These are phyloP conservation scores for Brachypteracias leptosomus DNA, from an alignment of 2,113 vertebrate genomes.

Conservation along the genomic window DNA sequence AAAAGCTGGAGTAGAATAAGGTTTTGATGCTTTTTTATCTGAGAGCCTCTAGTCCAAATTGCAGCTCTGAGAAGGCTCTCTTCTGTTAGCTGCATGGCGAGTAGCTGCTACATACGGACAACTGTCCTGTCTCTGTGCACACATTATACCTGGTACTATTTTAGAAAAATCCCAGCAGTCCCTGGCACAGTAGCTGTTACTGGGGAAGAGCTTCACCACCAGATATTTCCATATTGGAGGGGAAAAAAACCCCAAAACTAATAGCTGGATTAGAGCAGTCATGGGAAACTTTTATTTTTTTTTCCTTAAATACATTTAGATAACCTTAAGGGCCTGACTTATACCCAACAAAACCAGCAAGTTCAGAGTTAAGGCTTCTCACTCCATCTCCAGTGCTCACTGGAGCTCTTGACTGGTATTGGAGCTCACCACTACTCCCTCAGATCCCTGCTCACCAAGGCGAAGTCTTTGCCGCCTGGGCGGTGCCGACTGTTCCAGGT, in stretches of 20 bases:
- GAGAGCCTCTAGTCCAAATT: background rate
- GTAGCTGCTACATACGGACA: background rate
- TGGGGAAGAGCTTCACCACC: background rate
- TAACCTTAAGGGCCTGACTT: constrained; percentile 41
- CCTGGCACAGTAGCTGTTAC: background rate
- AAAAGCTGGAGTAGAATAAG: background rate
- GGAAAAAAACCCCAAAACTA: background rate
- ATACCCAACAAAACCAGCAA: background rate
- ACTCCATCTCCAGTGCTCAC: background rate
- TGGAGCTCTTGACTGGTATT: background rate
- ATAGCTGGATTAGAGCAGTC: background rate
- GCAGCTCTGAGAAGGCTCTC: background rate
- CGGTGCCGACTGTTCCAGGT: background rate
- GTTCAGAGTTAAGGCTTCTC: constrained; percentile 41
- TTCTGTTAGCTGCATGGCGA: background rate
- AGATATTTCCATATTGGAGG: background rate
- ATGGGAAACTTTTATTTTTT: background rate
- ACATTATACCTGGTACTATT: background rate
- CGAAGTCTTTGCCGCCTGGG: background rate
- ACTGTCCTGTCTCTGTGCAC: background rate
- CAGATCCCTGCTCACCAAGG: background rate
- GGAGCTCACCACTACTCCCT: background rate
- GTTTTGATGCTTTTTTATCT: background rate
- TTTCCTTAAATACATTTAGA: background rate
- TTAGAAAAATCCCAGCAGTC: background rate